Percentiles rank a stretch among this genome's conserved stretches.
Evolutionary conservation across 2,888 invertebrate species (phyloP).

Genomic region (Meganola albula): DNA sequence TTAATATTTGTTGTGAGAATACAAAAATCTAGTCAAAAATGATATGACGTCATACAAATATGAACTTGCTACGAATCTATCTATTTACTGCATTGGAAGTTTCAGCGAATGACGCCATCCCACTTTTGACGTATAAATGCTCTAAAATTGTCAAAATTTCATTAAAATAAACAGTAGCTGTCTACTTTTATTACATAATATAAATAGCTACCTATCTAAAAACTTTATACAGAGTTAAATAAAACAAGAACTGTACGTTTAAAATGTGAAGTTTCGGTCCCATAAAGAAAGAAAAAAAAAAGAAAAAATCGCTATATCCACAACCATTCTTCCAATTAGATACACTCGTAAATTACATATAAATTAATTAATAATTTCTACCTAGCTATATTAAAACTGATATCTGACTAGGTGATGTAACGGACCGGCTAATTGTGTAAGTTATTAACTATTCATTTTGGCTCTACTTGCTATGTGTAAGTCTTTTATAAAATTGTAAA

Average conservation of each 20-base stretch:
- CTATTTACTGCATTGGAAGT: constrained; percentile 10
- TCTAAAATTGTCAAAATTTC: constrained; percentile 49
- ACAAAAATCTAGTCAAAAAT: constrained; percentile 44
- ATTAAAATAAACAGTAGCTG: constrained; percentile 67
- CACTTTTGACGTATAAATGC: constrained; percentile 44
- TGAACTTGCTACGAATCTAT: constrained; percentile 15
- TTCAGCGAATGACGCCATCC: constrained; percentile 46
- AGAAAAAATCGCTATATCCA: constrained; percentile 43
- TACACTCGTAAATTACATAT: constrained; percentile 51
- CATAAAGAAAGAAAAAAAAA: constrained; percentile 30
- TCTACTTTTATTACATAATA: constrained; percentile 59
- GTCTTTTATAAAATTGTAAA: constrained; percentile 1
- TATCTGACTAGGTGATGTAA: constrained; percentile 69
- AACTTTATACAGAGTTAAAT: constrained; percentile 68
- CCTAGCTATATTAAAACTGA: constrained; percentile 68
- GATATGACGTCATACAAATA: constrained; percentile 46
- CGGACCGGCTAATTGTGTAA: constrained; percentile 37
- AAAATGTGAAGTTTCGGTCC: constrained; percentile 41
- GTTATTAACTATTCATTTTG: constrained; percentile 21
- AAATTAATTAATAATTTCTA: constrained; percentile 56
- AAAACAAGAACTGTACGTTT: constrained; percentile 30
- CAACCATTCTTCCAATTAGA: constrained; percentile 59
- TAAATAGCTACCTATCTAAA: constrained; percentile 64
- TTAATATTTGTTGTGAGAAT: constrained; percentile 79
- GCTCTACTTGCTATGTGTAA: constrained; percentile 22